Evolutionary conservation across 2,797 vertebrate genomes (phyloP).

Genomic region (Sylvilagus floridanus): DNA sequence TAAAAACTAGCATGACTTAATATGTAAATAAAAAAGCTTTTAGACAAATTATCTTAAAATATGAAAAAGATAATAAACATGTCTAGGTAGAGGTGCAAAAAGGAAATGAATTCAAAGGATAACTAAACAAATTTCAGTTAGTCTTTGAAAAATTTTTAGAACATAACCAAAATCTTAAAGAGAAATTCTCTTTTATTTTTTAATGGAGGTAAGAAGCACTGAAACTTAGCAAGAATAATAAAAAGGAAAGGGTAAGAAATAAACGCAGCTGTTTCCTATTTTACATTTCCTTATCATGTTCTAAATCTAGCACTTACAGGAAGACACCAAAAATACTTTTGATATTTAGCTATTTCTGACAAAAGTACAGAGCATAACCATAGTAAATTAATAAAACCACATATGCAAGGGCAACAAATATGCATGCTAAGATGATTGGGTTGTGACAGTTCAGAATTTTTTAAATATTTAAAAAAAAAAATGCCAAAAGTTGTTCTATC

Average conservation of each 20-base stretch:
- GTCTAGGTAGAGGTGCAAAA: background rate
- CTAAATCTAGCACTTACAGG: slow-evolving; percentile 64
- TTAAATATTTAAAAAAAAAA: slow-evolving; percentile 49
- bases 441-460: background rate
- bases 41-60: slow-evolving; percentile 51
- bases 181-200: slow-evolving; percentile 39
- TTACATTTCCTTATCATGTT: slow-evolving; percentile 54
- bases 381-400: slow-evolving; percentile 48
- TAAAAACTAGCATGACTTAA: slow-evolving; percentile 56
- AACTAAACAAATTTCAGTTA: slow-evolving; percentile 1
- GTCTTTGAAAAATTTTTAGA: slow-evolving; percentile 54
- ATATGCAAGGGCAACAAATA: background rate
- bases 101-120: slow-evolving; percentile 29
- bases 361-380: slow-evolving; percentile 44
- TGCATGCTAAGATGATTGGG: slow-evolving; percentile 37
- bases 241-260: slow-evolving; percentile 43
- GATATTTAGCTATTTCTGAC: slow-evolving; percentile 60
- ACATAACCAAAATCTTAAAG: slow-evolving; percentile 50
- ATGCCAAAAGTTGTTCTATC: slow-evolving; percentile 13
- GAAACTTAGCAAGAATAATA: slow-evolving; percentile 65
- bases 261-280: slow-evolving; percentile 67
- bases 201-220: slow-evolving; percentile 50
- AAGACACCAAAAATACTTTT: slow-evolving; percentile 66
- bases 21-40: slow-evolving; percentile 26
- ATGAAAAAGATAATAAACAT: slow-evolving; percentile 29